A percentile compares a stretch with the other conserved stretches of the same genome.
phyloP scores from a whole-genome alignment of 2,888 invertebrate species.

The Acanthopleura granulata region DNA sequence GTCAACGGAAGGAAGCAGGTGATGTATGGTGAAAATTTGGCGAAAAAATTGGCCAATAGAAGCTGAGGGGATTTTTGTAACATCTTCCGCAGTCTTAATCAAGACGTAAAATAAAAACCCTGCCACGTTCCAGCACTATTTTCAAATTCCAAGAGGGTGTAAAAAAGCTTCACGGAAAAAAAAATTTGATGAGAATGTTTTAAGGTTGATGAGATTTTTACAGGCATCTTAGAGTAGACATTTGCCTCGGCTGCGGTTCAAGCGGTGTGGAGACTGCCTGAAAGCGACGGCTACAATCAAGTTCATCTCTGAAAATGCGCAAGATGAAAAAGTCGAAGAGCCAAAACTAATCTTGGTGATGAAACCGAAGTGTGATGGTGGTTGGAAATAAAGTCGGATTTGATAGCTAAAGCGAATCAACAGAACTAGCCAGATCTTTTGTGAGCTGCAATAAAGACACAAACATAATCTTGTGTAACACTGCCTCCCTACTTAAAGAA shows the following conservation, averaged over 20 bases:
- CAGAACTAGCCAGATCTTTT: not conserved
- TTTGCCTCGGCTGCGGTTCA: no score
- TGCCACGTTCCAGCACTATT: no score
- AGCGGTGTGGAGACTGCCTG: no score
- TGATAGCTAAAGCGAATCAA: not conserved
- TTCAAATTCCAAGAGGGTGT: no score
- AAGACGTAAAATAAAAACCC: no score
- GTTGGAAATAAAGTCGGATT: not conserved
- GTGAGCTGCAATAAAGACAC: not conserved
- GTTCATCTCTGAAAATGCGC: no score
- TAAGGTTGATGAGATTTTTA: no score
- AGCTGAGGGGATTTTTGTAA: not conserved
- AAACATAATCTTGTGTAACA: conserved; percentile 8
- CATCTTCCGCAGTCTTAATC: not conserved
- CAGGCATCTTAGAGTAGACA: no score
- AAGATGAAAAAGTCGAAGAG: no score
- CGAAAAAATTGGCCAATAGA: not conserved
- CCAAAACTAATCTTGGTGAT: not conserved
- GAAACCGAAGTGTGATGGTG: not conserved
- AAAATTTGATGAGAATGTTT: not conserved
- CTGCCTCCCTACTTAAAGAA: no score
- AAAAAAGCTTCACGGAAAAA: no score
- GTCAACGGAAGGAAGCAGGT: not conserved
- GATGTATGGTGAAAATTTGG: not conserved
- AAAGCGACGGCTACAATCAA: no score